phyloP scores from a whole-genome alignment of 2,113 vertebrate genomes.

The Panthera tigris region DNA sequence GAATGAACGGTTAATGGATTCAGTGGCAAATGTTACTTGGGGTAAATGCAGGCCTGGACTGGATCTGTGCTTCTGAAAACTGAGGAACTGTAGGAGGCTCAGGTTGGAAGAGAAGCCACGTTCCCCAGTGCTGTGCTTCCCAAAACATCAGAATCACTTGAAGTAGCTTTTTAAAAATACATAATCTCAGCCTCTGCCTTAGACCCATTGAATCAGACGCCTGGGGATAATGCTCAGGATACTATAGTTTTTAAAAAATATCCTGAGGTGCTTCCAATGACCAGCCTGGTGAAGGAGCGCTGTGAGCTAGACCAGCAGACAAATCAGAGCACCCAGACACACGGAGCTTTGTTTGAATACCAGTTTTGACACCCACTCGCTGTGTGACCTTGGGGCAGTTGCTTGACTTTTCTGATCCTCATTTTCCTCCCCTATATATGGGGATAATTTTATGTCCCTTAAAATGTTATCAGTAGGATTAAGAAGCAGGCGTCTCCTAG shows the following conservation, averaged over 20 bases:
- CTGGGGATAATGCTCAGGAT: neutral
- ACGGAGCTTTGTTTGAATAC: constrained; percentile 31
- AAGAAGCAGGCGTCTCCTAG: neutral
- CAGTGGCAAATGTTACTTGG: neutral
- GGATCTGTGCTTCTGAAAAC: constrained; percentile 29
- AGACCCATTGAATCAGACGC: neutral
- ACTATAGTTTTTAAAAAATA: no score
- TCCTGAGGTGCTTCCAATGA: neutral
- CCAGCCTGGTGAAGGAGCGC: neutral
- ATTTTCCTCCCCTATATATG: constrained; percentile 68
- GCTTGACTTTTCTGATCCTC: constrained; percentile 74
- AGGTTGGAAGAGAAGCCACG: neutral
- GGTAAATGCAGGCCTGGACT: neutral
- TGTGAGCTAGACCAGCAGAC: neutral
- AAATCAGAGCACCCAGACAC: neutral
- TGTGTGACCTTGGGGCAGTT: constrained; percentile 60
- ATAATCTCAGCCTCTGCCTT: neutral
- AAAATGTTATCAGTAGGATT: neutral
- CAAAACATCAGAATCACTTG: neutral
- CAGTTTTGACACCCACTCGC: constrained; percentile 56
- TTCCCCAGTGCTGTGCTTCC: neutral
- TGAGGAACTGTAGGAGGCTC: neutral
- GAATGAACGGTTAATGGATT: neutral
- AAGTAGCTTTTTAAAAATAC: constrained; percentile 26
- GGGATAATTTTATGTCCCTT: neutral